phyloP scores from a whole-genome alignment of 2,888 invertebrate species.

The Spialia ferax region DNA sequence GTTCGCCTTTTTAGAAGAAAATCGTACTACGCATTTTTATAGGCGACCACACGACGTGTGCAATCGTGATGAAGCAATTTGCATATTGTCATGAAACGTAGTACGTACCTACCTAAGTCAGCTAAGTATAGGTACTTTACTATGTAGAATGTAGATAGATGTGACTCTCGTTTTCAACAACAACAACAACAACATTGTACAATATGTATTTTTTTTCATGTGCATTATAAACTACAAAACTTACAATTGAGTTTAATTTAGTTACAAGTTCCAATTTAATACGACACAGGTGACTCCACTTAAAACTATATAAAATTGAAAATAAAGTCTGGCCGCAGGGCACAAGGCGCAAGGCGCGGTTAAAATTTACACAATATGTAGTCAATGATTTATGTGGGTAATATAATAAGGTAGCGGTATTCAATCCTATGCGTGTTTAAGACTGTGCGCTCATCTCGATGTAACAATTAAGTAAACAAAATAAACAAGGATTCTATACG shows the following conservation, averaged over 20 bases:
- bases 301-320: background rate
- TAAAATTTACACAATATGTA: conserved; percentile 43
- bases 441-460: conserved; percentile 17
- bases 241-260: no score
- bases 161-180: background rate
- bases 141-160: background rate
- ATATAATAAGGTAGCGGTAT: conserved; percentile 42
- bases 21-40: conserved; percentile 23
- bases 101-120: background rate
- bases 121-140: background rate
- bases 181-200: no score
- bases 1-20: background rate
- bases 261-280: no score
- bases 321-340: background rate
- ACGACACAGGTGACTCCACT: no score
- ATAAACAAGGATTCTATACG: conserved; percentile 26
- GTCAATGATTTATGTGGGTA: conserved; percentile 51
- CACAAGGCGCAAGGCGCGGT: conserved; percentile 36
- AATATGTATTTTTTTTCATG: no score
- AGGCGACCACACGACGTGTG: conserved; percentile 2
- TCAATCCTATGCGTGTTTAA: background rate
- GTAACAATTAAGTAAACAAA: conserved; percentile 40
- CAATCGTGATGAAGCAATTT: conserved; percentile 23
- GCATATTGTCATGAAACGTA: background rate
- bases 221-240: no score